phyloP scores from a whole-genome alignment of 2,888 invertebrate species.

The Pseudolycoriella hygida region DNA sequence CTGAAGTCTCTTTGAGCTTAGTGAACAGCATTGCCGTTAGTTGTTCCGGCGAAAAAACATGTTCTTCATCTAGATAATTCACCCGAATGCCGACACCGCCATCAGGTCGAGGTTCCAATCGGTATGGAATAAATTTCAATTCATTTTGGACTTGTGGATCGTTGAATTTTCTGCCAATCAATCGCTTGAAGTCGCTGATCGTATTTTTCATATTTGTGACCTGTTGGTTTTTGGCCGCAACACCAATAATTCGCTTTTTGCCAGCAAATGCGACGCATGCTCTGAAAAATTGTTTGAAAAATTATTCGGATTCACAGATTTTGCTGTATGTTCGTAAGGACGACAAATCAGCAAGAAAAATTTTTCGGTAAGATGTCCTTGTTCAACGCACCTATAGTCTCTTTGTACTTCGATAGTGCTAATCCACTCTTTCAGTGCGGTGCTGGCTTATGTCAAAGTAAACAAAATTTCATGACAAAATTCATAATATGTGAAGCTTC shows the following conservation, averaged over 20 bases:
- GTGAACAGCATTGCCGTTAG: conserved; percentile 92
- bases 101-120: conserved; percentile 53
- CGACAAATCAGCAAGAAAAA: too few relatives aligned
- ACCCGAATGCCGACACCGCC: conserved; percentile 79
- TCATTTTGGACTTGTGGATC: conserved; percentile 82
- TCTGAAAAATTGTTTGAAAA: too few relatives aligned
- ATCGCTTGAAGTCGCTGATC: conserved; percentile 79
- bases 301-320: too few relatives aligned
- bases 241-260: conserved; percentile 84
- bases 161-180: conserved; percentile 76
- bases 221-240: conserved; percentile 91
- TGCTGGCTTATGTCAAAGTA: too few relatives aligned
- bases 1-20: conserved; percentile 85
- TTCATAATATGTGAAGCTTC: too few relatives aligned
- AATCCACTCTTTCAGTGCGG: too few relatives aligned
- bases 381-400: too few relatives aligned
- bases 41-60: conserved; percentile 81
- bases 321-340: too few relatives aligned
- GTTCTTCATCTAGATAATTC: conserved; percentile 71
- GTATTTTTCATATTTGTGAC: conserved; percentile 97
- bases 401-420: too few relatives aligned
- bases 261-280: conserved; percentile 90
- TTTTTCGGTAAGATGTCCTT: too few relatives aligned
- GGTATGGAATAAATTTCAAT: conserved; percentile 59
- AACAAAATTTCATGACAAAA: too few relatives aligned